Evolutionary conservation across 2,888 invertebrate species (phyloP), one percentile per base, ranked within the genome.

Genomic region (Eristalinus sepulchralis): DNA sequence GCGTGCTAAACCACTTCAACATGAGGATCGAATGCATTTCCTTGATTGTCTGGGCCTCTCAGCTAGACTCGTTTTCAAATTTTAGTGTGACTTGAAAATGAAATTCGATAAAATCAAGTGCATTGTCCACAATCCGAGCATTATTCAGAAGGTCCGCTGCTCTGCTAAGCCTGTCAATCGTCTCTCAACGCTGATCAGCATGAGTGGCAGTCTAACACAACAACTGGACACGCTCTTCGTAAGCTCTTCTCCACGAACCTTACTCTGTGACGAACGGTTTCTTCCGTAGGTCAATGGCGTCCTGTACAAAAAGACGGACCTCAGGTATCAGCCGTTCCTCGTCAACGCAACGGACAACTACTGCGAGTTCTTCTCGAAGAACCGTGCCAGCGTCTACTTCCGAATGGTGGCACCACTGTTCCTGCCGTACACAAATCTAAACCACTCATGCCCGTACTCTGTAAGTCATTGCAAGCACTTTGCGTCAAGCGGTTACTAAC

Each of bases 401-500:
- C 27, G 66, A 27, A 24, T 66, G 5, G n/a, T 47, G 13, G 24
- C 53, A 6, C n/a, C 66, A 3, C 13, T 66, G 1, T 47, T 39
- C 39, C 4, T 13, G 22, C n/a, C 60, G 0, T 60, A 67, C 22
- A 47, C 67, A 60, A 76, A 76, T 47, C 9, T 76, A 6, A 76
- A 67, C 33, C 76, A 76, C 66, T 0, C 47, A 9, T 72, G 72
- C 60, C 76, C 66, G 0, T 60, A 22, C 20, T 47, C 17, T 47
- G 75, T 66, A 27, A 76, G 66, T 73, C 9, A 1, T 34, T 6
- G 8, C 9, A 9, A 34, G 10, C 9, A 34, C 10, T 10, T 8
- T 8, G 9, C 6, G 34, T 3, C 34, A 34, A 34, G 34, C 6
- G 34, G 4, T 34, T 34, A 34, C 10, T 34, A 1, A 9, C 1